A percentile compares a stretch with the other conserved stretches of the same genome.
phyloP scores from a whole-genome alignment of 2,888 invertebrate species.

The Crematogaster levior region DNA sequence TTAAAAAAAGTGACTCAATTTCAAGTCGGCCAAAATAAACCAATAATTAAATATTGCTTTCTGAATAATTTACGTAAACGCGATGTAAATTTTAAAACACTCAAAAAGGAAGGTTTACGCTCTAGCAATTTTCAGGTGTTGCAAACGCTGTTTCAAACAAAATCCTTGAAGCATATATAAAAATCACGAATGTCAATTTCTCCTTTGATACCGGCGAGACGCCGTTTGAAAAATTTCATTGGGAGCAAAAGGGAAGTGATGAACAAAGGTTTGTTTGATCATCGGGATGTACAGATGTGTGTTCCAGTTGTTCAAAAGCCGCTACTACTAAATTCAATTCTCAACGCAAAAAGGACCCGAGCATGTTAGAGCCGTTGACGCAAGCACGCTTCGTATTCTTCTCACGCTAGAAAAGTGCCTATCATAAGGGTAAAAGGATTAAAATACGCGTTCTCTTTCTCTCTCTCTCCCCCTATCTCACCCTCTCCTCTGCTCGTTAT shows the following conservation, averaged over 20 bases:
- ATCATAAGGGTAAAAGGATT: constrained; percentile 29
- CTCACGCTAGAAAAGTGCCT: neutral
- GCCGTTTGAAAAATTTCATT: neutral
- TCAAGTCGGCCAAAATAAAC: neutral
- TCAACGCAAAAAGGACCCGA: neutral
- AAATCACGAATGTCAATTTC: neutral
- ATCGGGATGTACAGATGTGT: neutral
- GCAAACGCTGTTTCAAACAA: neutral
- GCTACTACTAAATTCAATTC: neutral
- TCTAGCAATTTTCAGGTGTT: neutral
- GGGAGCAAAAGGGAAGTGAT: neutral
- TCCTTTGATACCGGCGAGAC: neutral
- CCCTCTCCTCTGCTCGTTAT: neutral
- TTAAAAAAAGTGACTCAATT: neutral
- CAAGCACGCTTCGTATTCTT: constrained; percentile 1
- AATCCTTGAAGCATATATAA: neutral
- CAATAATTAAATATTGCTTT: neutral
- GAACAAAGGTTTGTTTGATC: constrained; percentile 6
- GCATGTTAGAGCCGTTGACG: neutral
- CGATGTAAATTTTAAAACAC: neutral
- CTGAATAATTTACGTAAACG: neutral
- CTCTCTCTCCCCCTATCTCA: neutral
- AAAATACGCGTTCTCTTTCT: neutral
- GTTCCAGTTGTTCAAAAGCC: neutral
- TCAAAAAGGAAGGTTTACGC: neutral